Evolutionary conservation across 2,113 vertebrate species (phyloP).

Genomic region (Sylvietta virens): DNA sequence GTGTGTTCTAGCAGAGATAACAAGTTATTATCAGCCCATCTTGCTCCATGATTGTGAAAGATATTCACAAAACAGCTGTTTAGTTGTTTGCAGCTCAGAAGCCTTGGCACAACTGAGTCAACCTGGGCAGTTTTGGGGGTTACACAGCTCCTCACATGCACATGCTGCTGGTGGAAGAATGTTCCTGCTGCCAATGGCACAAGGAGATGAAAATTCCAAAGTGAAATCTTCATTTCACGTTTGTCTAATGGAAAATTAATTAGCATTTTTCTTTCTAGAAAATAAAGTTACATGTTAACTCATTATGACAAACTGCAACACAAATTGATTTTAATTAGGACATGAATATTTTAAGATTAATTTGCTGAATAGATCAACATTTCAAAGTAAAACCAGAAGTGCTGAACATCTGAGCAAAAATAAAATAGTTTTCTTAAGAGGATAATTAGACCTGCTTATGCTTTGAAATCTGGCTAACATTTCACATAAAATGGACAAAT

Average conservation of each 20-base stretch:
- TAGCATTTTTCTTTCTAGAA: constrained; percentile 35
- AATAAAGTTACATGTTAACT: constrained; percentile 53
- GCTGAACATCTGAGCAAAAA: constrained; percentile 64
- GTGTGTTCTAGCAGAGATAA: background rate
- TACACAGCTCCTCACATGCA: background rate
- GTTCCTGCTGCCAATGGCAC: background rate
- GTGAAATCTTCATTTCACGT: background rate
- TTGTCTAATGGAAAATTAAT: constrained; percentile 52
- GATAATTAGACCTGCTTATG: constrained; percentile 40
- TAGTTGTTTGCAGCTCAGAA: background rate
- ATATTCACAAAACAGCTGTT: background rate
- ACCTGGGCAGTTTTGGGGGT: background rate
- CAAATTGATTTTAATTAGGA: constrained; percentile 69
- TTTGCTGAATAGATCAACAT: constrained; percentile 63
- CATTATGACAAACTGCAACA: constrained; percentile 63
- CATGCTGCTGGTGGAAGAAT: background rate
- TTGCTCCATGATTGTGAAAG: background rate
- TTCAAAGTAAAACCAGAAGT: constrained; percentile 69
- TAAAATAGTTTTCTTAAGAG: constrained; percentile 59
- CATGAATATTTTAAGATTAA: constrained; percentile 72
- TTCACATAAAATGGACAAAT: constrained; percentile 32
- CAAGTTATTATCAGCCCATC: background rate
- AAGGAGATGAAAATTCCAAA: background rate
- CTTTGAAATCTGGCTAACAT: constrained; percentile 58
- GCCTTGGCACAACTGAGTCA: background rate